Base-by-base conservation (phyloP, 2,113 vertebrate species). In the Mirza zaza region DNA sequence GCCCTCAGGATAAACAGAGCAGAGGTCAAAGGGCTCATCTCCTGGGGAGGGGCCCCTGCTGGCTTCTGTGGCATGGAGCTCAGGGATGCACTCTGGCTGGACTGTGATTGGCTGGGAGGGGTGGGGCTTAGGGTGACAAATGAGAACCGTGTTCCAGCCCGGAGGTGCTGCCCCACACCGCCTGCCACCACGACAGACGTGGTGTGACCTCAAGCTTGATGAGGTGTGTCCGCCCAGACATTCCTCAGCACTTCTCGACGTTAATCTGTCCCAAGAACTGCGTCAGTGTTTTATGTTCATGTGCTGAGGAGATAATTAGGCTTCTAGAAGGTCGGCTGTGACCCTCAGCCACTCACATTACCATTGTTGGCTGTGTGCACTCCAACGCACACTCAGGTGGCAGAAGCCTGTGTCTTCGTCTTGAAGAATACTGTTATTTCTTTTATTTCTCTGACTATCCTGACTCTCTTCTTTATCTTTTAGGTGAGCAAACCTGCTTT, bases 141-240 rank as follows among this genome's bases (percentile, higher is more conserved):
- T 1, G 12, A 34, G 45, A 23, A 1, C 36, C 23, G 36, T 79
- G 50, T 20, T 86, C 39, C 13, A 42, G 52, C 34, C 55, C 2
- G 9, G 39, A 21, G 18, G 21, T 15, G 36, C 48, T 42, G 8
- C 57, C 34, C 71, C 42, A 25, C 21, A 32, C 21, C 39, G 42
- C 15, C 23, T 39, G 1, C 65, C 34, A 8, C 48, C n/a, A 23
- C 36, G 36, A 23, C 0, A 17, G 20, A 83, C 57, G 8, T 2
- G 8, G 32, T 21, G 32, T 13, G 2, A 32, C 34, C 52, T 83
- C n/a, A 15, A 87, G 90, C 36, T 4, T 10, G 52, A 67, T 59
- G 29, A 18, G 25, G 14, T 15, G 9, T 0, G 5, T 34, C 39
- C 5, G 48, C 32, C 0, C 18, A 57, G 61, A 21, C 0, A 0